phyloP scores from a whole-genome alignment of 2,888 invertebrate genomes.

The Carterocephalus palaemon region DNA sequence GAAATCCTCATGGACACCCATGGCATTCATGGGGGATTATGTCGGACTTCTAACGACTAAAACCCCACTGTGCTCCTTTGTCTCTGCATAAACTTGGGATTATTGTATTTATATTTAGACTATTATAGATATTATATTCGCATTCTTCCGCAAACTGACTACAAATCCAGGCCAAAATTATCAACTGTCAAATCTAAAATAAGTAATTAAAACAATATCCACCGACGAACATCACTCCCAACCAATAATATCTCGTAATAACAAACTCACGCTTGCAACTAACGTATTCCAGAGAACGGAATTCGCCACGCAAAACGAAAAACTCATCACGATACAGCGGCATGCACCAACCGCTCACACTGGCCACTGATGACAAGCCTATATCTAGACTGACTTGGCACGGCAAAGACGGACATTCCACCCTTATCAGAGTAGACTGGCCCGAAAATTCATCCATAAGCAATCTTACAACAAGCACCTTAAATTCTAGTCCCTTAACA shows the following conservation, averaged over 20 bases:
- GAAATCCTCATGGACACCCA: too few species aligned
- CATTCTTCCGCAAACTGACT: too few species aligned
- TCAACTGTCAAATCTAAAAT: too few species aligned
- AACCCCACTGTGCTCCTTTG: too few species aligned
- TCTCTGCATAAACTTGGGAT: too few species aligned
- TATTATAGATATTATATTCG: too few species aligned
- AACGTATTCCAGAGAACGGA: conserved; percentile 63
- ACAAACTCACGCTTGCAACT: conserved; percentile 25
- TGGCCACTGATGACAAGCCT: conserved; percentile 37
- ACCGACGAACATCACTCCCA: conserved; percentile 25
- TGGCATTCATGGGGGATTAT: too few species aligned
- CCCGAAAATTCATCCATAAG: conserved; percentile 57
- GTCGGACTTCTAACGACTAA: too few species aligned
- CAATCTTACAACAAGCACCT: conserved; percentile 54
- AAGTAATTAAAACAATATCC: neutral
- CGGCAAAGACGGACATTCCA: conserved; percentile 70
- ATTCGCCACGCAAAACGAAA: conserved; percentile 66
- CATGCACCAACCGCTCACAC: conserved; percentile 49
- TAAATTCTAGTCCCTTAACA: conserved; percentile 58
- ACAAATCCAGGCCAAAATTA: too few species aligned
- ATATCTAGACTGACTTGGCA: conserved; percentile 61
- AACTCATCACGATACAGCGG: conserved; percentile 56
- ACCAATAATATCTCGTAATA: conserved; percentile 16
- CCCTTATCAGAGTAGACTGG: conserved; percentile 71
- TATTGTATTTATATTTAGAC: too few species aligned